Conservation (phyloP, 2,113 vertebrate species). For the Ornithorhynchus anatinus region DNA sequence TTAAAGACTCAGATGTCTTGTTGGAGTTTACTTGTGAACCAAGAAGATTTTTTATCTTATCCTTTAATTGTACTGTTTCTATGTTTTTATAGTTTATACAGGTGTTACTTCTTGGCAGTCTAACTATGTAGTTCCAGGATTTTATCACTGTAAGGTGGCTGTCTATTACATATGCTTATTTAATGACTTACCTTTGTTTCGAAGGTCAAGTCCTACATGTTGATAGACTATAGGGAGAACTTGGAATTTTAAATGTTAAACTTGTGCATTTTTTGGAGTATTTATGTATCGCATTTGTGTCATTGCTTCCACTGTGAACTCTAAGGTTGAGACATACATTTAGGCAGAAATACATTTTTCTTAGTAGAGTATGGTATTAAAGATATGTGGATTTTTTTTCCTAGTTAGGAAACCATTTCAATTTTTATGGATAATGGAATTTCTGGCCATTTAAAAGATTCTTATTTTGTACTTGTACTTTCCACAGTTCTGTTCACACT, state of each 20-base stretch:
- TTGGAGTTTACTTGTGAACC: conserved; percentile 34
- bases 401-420: no score
- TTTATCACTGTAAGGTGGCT: not conserved
- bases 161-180: not conserved
- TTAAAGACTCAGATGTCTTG: conserved; percentile 39
- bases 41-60: conserved; percentile 40
- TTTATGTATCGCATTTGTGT: not conserved
- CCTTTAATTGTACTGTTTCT: conserved; percentile 16
- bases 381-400: no score
- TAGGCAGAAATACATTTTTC: no score
- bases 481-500: no score
- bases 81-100: conserved; percentile 33
- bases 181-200: not conserved
- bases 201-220: not conserved
- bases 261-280: not conserved
- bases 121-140: no score
- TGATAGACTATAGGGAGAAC: not conserved
- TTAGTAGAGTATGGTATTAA: no score
- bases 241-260: conserved; percentile 6
- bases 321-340: no score
- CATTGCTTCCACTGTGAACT: no score
- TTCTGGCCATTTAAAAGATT: no score
- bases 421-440: no score
- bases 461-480: no score
- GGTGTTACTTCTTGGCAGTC: conserved; percentile 4